Percentiles rank a stretch among this genome's conserved stretches.
These are phyloP conservation scores for Trichogramma dendrolimi DNA, from an alignment of 2,888 invertebrate genomes.

Conservation along the genomic window DNA sequence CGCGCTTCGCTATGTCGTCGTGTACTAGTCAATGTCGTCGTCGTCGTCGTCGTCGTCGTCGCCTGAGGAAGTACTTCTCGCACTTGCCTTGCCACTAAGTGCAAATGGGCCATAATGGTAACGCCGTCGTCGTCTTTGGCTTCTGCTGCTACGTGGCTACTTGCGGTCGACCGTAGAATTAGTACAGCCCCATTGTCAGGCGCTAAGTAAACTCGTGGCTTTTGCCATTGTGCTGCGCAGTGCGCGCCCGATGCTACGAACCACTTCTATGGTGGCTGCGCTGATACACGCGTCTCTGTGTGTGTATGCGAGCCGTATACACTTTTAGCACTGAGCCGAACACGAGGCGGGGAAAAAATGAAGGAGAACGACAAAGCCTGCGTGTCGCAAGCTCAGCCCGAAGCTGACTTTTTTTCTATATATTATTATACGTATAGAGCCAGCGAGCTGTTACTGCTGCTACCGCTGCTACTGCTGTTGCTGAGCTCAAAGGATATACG, in stretches of 20 bases:
- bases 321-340: no score
- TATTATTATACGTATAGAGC: no score
- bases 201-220: conserved; percentile 23
- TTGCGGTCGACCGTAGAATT: conserved; percentile 43
- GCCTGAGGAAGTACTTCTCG: not conserved
- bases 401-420: no score
- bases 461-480: no score
- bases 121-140: conserved; percentile 32
- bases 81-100: conserved; percentile 32
- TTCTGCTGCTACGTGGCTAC: conserved; percentile 7
- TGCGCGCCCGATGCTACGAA: not conserved
- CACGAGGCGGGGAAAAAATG: no score
- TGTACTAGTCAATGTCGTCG: no score
- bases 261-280: not conserved
- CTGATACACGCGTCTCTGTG: not conserved
- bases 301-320: no score
- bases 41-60: conserved; percentile 32
- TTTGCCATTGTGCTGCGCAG: conserved; percentile 13
- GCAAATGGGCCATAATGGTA: conserved; percentile 37
- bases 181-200: conserved; percentile 29
- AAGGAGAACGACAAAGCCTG: no score
- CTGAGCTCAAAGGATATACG: no score
- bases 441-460: no score
- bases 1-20: no score
- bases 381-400: no score